Conservation (phyloP, 2,113 vertebrate species). For the Corythoichthys haematopterus region DNA sequence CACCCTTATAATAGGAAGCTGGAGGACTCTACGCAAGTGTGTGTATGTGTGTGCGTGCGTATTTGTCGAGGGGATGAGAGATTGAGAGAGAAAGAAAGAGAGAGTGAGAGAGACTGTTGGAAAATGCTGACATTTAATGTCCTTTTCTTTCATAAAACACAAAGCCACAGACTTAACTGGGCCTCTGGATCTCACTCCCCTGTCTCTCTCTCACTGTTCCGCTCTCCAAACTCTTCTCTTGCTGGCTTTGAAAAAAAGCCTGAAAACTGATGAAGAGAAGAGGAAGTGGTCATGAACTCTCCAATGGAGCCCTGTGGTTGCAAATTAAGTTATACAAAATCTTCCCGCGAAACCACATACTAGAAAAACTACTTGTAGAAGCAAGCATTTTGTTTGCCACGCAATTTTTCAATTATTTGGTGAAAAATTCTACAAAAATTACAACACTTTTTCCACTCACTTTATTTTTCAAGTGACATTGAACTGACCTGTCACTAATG, state of each 20-base stretch:
- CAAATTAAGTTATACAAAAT: not conserved
- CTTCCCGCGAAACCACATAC: not conserved
- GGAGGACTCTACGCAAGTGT: constrained; percentile 35
- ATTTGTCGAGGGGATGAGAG: constrained; percentile 20
- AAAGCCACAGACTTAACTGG: constrained; percentile 72
- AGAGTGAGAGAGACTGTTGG: constrained; percentile 43
- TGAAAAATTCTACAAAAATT: not conserved
- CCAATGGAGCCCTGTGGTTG: constrained; percentile 36
- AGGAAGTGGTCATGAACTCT: constrained; percentile 27
- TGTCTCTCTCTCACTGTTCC: constrained; percentile 37
- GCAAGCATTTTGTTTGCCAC: not conserved
- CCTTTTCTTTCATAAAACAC: constrained; percentile 70
- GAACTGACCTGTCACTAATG: no score
- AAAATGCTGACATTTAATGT: constrained; percentile 77
- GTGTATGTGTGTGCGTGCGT: constrained; percentile 23
- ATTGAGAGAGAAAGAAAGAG: constrained; percentile 22
- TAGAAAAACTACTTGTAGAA: not conserved
- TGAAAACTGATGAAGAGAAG: constrained; percentile 46
- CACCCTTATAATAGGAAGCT: constrained; percentile 56
- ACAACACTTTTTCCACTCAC: not conserved
- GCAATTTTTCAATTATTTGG: not conserved
- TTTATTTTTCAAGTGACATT: no score
- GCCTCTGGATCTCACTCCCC: constrained; percentile 57
- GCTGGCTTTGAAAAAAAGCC: constrained; percentile 35
- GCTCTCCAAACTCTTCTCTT: constrained; percentile 12